Evolutionary conservation across 1,140 invertebrate genomes (phyloP).

Genomic region (Zeugodacus cucurbitae): DNA sequence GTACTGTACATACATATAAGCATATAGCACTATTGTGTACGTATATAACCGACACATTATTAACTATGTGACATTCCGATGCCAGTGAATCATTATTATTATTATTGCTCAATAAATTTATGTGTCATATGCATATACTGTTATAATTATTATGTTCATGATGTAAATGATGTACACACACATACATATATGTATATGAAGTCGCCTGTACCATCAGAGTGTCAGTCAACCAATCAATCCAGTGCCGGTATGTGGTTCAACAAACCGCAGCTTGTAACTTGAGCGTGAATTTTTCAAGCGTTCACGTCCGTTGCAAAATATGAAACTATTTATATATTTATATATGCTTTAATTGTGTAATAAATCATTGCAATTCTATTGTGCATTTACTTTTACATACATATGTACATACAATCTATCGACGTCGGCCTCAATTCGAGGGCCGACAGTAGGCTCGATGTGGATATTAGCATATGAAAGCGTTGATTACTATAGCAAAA

Average conservation of each 20-base stretch:
- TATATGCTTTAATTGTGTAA: not conserved
- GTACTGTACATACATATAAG: not conserved
- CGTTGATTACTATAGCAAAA: not conserved
- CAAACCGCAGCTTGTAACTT: constrained; percentile 25
- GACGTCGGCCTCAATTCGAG: not conserved
- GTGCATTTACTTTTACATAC: not conserved
- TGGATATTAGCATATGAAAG: not conserved
- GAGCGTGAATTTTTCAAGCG: not conserved
- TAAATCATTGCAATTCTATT: constrained; percentile 27
- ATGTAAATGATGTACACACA: not conserved
- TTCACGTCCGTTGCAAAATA: not conserved
- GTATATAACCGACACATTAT: not conserved
- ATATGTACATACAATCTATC: not conserved
- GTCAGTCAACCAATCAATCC: not conserved
- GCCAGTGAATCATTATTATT: constrained; percentile 19
- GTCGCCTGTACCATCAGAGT: not conserved
- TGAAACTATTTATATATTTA: not conserved
- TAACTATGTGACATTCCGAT: not conserved
- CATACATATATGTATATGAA: not conserved
- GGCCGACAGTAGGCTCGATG: not conserved
- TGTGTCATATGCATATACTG: not conserved
- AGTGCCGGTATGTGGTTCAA: constrained; percentile 10
- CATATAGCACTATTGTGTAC: not conserved
- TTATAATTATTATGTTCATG: not conserved
- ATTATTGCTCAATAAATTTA: not conserved